Percentiles rank a stretch among this genome's conserved stretches.
phyloP scores from a whole-genome alignment of 92 coral and sea anemone species.

The Montipora capitata region DNA sequence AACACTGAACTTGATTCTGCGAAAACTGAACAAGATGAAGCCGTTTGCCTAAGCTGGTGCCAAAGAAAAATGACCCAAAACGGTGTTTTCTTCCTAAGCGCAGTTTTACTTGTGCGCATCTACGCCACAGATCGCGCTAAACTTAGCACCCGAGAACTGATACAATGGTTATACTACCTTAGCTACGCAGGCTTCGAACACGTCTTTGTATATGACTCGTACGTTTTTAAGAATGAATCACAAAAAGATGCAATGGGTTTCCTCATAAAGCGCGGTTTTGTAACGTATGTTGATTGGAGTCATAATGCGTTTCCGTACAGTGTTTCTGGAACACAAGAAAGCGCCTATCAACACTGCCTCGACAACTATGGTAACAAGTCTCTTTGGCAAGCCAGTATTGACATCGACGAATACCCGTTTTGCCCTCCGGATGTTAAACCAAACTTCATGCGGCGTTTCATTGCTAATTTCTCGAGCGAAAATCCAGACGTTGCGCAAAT shows the following conservation, averaged over 20 bases:
- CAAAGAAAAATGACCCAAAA: slow-evolving; percentile 39
- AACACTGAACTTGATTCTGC: not conserved
- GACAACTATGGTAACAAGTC: slow-evolving; percentile 49
- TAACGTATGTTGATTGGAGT: slow-evolving; percentile 81
- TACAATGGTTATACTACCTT: slow-evolving; percentile 76
- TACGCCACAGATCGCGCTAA: slow-evolving; percentile 63
- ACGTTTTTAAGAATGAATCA: slow-evolving; percentile 70
- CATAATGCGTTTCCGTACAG: slow-evolving; percentile 71
- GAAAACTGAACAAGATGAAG: not conserved
- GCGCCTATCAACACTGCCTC: slow-evolving; percentile 70
- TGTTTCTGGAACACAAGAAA: slow-evolving; percentile 65
- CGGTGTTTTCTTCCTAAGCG: slow-evolving; percentile 68
- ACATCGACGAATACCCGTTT: slow-evolving; percentile 82
- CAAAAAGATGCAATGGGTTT: slow-evolving; percentile 69
- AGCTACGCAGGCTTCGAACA: slow-evolving; percentile 83
- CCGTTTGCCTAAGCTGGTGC: slow-evolving; percentile 70
- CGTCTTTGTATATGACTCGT: slow-evolving; percentile 81
- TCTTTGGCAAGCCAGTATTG: slow-evolving; percentile 68
- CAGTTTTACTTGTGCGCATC: slow-evolving; percentile 77
- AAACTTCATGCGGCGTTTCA: slow-evolving; percentile 59
- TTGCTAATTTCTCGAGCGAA: slow-evolving; percentile 27
- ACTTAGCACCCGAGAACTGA: slow-evolving; percentile 75
- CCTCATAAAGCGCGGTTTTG: slow-evolving; percentile 67
- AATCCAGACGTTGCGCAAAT: slow-evolving; percentile 65
- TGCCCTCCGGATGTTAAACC: slow-evolving; percentile 60